These are phyloP conservation scores for Rhynchopsitta pachyrhyncha DNA, from an alignment of 2,113 vertebrate species.

Conservation along the genomic window DNA sequence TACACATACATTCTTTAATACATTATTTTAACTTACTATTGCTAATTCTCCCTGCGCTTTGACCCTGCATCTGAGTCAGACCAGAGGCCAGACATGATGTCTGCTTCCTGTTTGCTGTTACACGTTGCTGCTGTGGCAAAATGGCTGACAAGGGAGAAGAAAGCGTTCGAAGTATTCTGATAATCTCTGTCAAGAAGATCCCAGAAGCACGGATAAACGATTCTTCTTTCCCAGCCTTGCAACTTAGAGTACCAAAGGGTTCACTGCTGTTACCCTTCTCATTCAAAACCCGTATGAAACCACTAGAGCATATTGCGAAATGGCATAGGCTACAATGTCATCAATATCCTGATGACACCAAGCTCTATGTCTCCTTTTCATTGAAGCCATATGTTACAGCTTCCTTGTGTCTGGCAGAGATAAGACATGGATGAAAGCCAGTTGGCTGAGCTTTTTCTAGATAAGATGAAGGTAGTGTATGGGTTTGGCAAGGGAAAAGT, in stretches of 20 bases:
- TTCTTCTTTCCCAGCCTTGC: not conserved
- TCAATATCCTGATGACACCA: conserved; percentile 64
- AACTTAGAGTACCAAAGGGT: not conserved
- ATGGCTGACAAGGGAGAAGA: conserved; percentile 11
- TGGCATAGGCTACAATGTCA: conserved; percentile 44
- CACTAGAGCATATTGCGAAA: conserved; percentile 50
- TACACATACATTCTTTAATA: not conserved
- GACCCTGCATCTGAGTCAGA: not conserved
- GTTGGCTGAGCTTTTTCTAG: conserved; percentile 37
- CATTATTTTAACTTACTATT: not conserved
- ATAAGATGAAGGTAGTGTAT: conserved; percentile 57
- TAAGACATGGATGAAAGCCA: conserved; percentile 65
- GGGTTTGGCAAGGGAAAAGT: conserved; percentile 32
- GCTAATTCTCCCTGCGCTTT: not conserved
- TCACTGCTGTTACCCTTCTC: conserved; percentile 29
- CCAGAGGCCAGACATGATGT: not conserved
- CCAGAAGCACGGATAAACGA: not conserved
- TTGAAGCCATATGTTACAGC: conserved; percentile 49
- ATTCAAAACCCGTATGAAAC: conserved; percentile 40
- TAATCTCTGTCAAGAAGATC: conserved; percentile 39
- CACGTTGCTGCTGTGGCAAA: conserved; percentile 1
- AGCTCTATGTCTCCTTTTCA: conserved; percentile 51
- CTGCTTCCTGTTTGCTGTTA: conserved; percentile 30
- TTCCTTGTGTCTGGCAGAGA: conserved; percentile 64
- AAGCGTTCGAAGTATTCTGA: conserved; percentile 30